Conservation (phyloP, 2,888 invertebrate genomes). For the Acleris emargana region DNA sequence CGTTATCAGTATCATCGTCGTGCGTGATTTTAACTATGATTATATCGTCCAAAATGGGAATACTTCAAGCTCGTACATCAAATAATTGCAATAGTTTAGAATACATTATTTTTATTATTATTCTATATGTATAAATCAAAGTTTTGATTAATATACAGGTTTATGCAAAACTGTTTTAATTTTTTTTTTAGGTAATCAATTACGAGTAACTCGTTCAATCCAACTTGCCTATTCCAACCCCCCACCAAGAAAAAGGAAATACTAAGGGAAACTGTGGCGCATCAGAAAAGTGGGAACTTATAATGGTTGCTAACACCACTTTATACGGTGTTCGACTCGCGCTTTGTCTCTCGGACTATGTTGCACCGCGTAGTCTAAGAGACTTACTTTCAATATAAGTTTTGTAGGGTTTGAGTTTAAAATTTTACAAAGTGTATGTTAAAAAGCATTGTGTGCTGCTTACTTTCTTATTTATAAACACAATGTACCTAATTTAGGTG, state of each 20-base stretch:
- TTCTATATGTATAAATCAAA: too few species aligned
- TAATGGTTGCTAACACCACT: conserved; percentile 54
- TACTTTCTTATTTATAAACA: background rate
- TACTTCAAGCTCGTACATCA: too few species aligned
- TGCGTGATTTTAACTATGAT: too few species aligned
- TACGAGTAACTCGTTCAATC: conserved; percentile 3
- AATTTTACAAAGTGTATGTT: background rate
- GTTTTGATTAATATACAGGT: too few species aligned
- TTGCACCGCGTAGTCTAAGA: conserved; percentile 9
- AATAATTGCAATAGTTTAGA: too few species aligned
- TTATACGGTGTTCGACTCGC: conserved; percentile 46
- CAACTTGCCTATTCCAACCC: conserved; percentile 11
- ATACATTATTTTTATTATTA: too few species aligned
- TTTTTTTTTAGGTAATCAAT: too few species aligned
- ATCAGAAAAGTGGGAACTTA: conserved; percentile 59
- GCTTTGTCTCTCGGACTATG: conserved; percentile 26
- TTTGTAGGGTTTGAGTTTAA: background rate
- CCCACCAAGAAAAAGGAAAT: conserved; percentile 30
- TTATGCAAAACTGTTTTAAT: too few species aligned
- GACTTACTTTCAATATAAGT: conserved; percentile 6
- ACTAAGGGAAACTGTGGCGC: conserved; percentile 41
- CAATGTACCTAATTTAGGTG: background rate
- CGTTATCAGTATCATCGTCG: too few species aligned
- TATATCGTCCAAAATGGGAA: too few species aligned
- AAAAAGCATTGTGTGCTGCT: background rate